Evolutionary conservation across 1,140 invertebrate genomes (phyloP), one percentile per base, ranked within the genome.

Genomic region (Zaprionus vittiger): DNA sequence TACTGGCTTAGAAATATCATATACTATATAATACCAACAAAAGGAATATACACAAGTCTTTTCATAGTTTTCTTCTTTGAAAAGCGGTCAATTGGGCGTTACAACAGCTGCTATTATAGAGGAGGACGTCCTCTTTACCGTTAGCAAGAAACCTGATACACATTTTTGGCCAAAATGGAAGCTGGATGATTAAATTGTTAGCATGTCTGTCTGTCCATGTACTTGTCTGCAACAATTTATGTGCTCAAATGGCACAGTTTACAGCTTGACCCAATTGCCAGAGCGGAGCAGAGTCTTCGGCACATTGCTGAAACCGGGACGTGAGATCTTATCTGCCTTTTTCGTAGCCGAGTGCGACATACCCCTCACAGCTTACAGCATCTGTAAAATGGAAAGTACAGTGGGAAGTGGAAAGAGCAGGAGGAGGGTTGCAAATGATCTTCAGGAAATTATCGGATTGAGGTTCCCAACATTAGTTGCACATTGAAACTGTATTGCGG

Each of bases 251-350:
- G 62, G 47, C 62, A 64, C 62, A 64, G 26, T 44, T 44, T 26
- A 64, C 47, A 20, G 47, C 62, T 22, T 64, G 44, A 64, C 62
- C 47, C 34, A 54, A 31, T 65, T 65, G 52, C 34, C 54, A 6
- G 15, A 65, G 22, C 52, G 47, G 49, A 38, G 63, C 52, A 15
- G 49, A 52, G 49, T 31, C 63, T 37, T 44, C 26, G 44, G 17
- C 47, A 52, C 47, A 24, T 49, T 31, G 44, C 44, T 49, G 22
- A 34, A 64, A 52, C 28, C 44, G 28, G 47, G 62, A 52, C 62
- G 47, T 64, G 26, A 64, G 62, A 52, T 47, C 26, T 52, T 52
- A 47, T 52, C 60, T 44, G 44, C 38, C 12, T 26, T 47, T 47
- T 47, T 47, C 22, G 44, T 9, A 49, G 44, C 20, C 20, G 44